These are phyloP conservation scores for Oryzias woworae DNA, from an alignment of 2,113 vertebrate genomes.

Conservation along the genomic window DNA sequence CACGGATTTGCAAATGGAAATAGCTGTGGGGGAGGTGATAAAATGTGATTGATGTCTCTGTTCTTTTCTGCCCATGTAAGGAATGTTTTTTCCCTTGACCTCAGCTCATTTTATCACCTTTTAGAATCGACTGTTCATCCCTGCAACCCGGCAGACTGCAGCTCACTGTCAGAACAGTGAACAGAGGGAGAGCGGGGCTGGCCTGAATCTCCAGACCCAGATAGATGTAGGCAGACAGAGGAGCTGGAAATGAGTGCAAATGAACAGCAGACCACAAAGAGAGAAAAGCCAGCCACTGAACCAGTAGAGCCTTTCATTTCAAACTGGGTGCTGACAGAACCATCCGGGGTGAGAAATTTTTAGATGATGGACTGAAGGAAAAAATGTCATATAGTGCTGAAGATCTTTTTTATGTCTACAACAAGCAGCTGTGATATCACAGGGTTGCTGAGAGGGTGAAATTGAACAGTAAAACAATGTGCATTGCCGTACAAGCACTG, in stretches of 20 bases:
- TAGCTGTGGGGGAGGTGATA: conserved; percentile 24
- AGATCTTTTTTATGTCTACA: conserved; percentile 53
- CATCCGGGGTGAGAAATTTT: conserved; percentile 41
- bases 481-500: conserved; percentile 37
- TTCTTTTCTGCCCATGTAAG: conserved; percentile 20
- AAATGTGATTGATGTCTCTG: conserved; percentile 38
- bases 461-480: conserved; percentile 70
- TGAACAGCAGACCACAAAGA: conserved; percentile 1
- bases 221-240: conserved; percentile 30
- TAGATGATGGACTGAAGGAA: conserved; percentile 20
- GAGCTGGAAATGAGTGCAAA: conserved; percentile 5
- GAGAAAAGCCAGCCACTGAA: conserved; percentile 15
- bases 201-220: conserved; percentile 41
- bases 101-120: conserved; percentile 21
- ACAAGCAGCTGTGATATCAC: conserved; percentile 67
- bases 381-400: conserved; percentile 46
- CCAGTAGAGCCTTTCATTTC: conserved; percentile 9
- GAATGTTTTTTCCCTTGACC: conserved; percentile 45
- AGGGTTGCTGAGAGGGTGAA: conserved; percentile 64
- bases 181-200: conserved; percentile 22
- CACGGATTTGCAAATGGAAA: conserved; percentile 32
- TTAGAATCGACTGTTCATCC: conserved; percentile 39
- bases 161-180: conserved; percentile 47
- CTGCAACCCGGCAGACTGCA: conserved; percentile 34
- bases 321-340: conserved; percentile 59